These are phyloP conservation scores for Grus americana DNA, from an alignment of 2,113 vertebrate genomes.

Conservation along the genomic window DNA sequence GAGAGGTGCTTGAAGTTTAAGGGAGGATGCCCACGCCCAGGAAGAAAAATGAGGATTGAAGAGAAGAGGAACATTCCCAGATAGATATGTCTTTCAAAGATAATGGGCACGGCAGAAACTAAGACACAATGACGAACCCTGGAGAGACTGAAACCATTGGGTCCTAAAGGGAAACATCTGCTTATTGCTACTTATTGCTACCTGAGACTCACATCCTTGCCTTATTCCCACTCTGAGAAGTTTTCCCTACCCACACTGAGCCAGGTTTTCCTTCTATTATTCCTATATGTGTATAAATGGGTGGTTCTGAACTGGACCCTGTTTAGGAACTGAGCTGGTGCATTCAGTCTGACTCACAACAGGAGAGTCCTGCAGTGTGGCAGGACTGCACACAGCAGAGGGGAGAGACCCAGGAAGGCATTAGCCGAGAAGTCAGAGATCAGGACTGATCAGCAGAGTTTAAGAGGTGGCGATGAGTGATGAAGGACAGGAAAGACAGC, in stretches of 20 bases:
- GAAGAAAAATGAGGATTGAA: slow-evolving; percentile 37
- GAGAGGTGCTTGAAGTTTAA: slow-evolving; percentile 32
- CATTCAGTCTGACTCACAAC: neutral
- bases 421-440: neutral
- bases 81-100: neutral
- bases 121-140: neutral
- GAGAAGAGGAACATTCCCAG: neutral
- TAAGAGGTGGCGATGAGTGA: neutral
- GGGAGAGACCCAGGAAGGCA: neutral
- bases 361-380: neutral
- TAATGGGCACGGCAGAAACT: neutral
- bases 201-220: neutral
- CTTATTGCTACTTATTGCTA: neutral
- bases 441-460: neutral
- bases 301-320: neutral
- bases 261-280: neutral
- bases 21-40: neutral
- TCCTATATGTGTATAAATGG: neutral
- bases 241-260: neutral
- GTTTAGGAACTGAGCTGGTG: neutral
- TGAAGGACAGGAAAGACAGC: neutral
- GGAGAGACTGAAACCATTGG: neutral
- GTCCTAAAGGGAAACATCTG: neutral
- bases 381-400: neutral
- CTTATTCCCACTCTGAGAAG: neutral